phyloP scores from a whole-genome alignment of 2,113 vertebrate genomes.

The Sarotherodon lohbergeri region DNA sequence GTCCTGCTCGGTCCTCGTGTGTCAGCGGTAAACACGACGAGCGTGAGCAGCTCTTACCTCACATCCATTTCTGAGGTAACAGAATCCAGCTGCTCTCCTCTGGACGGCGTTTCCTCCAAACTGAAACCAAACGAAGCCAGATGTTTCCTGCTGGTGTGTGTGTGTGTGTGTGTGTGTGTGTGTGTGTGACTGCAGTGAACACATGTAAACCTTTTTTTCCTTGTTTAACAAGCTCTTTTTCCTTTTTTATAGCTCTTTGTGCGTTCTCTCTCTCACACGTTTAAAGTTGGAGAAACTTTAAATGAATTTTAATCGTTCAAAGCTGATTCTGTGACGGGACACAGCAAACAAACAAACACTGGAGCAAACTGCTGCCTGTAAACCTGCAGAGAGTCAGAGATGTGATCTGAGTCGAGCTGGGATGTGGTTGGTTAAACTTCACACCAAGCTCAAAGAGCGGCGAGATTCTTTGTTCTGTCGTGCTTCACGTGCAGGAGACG shows the following conservation, averaged over 20 bases:
- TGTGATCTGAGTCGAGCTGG: background rate
- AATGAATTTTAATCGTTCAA: background rate
- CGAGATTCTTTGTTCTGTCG: background rate
- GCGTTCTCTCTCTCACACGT: fast-evolving
- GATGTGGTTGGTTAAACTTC: background rate
- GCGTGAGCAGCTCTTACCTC: background rate
- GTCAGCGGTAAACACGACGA: background rate
- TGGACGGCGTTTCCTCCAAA: background rate
- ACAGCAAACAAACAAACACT: background rate
- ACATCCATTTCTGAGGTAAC: conserved; percentile 13
- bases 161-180: background rate
- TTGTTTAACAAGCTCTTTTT: background rate
- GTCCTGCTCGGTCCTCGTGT: background rate
- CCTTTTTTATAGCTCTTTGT: background rate
- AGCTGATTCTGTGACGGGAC: background rate
- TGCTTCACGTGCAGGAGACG: background rate
- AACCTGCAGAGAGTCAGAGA: background rate
- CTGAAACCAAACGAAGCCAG: conserved; percentile 39
- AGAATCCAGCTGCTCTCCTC: conserved; percentile 20
- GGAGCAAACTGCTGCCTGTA: background rate
- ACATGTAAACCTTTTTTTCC: background rate
- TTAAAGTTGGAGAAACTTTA: background rate
- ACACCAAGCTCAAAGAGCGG: background rate
- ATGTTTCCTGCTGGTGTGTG: conserved; percentile 45
- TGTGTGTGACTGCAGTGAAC: background rate